A percentile compares a stretch with the other conserved stretches of the same genome.
Evolutionary conservation across 2,797 vertebrate species (phyloP).

Genomic region (Melopsittacus undulatus): DNA sequence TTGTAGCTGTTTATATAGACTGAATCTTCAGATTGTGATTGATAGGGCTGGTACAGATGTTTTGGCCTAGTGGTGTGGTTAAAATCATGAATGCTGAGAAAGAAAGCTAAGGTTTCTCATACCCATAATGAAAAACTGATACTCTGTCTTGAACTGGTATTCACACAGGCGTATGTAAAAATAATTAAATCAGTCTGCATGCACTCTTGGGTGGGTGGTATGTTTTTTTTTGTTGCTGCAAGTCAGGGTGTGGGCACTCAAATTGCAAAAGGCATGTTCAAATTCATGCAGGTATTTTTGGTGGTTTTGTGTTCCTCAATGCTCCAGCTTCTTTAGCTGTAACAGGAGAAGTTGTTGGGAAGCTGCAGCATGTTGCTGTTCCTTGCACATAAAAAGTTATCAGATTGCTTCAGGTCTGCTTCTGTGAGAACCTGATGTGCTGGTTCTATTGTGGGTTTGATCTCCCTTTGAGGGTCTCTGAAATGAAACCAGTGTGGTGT

Average conservation of each 20-base stretch:
- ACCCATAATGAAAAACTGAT: neutral
- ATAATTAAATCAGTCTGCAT: neutral
- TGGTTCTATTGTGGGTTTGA: conserved; percentile 52
- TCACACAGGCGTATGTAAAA: neutral
- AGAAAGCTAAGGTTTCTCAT: neutral
- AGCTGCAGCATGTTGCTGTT: neutral
- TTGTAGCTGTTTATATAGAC: neutral
- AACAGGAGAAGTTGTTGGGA: neutral
- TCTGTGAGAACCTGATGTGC: conserved; percentile 71
- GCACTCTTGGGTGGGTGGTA: neutral
- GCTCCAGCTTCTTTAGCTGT: neutral
- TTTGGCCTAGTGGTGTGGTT: neutral
- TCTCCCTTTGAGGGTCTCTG: conserved; percentile 64
- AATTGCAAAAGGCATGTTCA: neutral
- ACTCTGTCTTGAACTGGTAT: neutral
- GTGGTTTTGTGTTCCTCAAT: neutral
- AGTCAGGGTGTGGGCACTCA: neutral
- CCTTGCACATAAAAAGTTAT: neutral
- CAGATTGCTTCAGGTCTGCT: conserved; percentile 2
- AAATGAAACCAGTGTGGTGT: conserved; percentile 68
- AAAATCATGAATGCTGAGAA: neutral
- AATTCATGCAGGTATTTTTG: neutral
- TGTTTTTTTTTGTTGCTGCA: neutral
- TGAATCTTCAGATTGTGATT: neutral
- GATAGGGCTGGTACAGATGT: neutral